These are phyloP conservation scores for Lycopodina hypogea DNA, from an alignment of 37 sponge, comb jelly and placozoan genomes.

Conservation along the genomic window DNA sequence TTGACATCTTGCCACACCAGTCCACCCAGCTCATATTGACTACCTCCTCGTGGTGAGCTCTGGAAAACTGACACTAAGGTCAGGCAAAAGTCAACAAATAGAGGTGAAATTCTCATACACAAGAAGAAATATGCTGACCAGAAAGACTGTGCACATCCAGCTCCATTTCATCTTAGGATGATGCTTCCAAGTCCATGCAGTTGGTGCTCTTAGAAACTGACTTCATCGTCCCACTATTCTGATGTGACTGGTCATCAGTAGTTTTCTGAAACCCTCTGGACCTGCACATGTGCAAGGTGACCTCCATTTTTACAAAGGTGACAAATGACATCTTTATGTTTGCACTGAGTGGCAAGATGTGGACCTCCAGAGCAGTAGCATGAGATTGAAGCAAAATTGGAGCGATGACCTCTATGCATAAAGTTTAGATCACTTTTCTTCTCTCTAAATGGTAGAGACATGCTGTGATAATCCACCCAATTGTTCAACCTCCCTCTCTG, in stretches of 20 bases:
- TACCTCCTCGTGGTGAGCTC: too few species aligned
- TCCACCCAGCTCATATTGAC: too few species aligned
- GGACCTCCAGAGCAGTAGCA: constrained; percentile 52
- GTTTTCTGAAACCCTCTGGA: not conserved
- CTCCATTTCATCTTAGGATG: not conserved
- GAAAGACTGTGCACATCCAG: not conserved
- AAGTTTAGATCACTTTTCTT: not conserved
- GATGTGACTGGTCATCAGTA: not conserved
- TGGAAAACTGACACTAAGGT: too few species aligned
- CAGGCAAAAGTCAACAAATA: too few species aligned
- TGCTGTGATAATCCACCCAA: not conserved
- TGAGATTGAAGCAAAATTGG: not conserved
- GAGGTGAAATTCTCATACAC: not conserved
- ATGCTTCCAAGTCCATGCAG: not conserved
- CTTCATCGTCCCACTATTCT: not conserved
- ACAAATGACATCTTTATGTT: constrained; percentile 18
- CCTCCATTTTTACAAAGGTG: constrained; percentile 35
- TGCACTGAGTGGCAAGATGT: constrained; percentile 19
- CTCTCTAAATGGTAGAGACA: not conserved
- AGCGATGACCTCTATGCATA: not conserved
- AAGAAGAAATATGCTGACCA: not conserved
- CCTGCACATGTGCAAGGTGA: constrained; percentile 41
- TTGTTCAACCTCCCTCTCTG: constrained; percentile 18
- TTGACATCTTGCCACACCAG: too few species aligned
- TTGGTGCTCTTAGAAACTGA: not conserved